A percentile compares a stretch with the other conserved stretches of the same genome.
These are phyloP conservation scores for Scolanthus callimorphus DNA, from an alignment of 92 coral and sea anemone species.

Conservation along the genomic window DNA sequence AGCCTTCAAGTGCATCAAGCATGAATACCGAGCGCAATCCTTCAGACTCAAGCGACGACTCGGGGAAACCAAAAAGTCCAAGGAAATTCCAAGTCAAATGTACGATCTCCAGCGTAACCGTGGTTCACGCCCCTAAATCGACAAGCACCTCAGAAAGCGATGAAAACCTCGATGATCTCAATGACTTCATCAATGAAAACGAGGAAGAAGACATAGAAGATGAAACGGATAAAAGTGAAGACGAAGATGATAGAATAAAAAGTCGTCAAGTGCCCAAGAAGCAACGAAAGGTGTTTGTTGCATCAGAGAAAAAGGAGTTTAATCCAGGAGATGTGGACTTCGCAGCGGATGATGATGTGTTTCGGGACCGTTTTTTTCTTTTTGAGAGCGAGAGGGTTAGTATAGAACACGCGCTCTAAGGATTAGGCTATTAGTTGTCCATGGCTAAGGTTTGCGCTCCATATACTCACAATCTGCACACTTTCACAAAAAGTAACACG, in stretches of 20 bases:
- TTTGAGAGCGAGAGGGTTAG: too few species aligned
- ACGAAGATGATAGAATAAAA: background rate
- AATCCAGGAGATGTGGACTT: background rate
- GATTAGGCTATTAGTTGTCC: too few species aligned
- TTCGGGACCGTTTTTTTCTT: background rate
- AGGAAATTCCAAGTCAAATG: background rate
- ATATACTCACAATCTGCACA: too few species aligned
- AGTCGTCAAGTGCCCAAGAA: background rate
- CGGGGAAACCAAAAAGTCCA: background rate
- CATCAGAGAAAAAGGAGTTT: background rate
- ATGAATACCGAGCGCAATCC: too few species aligned
- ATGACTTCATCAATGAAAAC: background rate
- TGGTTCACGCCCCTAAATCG: too few species aligned
- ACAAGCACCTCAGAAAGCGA: too few species aligned
- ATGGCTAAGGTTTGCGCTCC: too few species aligned
- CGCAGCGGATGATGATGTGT: background rate
- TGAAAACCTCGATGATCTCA: too few species aligned
- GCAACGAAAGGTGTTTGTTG: background rate
- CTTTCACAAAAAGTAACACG: too few species aligned
- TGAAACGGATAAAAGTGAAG: background rate
- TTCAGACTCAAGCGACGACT: too few species aligned
- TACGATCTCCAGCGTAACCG: background rate
- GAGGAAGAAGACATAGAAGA: background rate
- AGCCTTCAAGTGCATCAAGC: too few species aligned
- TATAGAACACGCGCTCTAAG: too few species aligned